Percentiles rank a stretch among this genome's conserved stretches.
phyloP scores from a whole-genome alignment of 2,888 invertebrate species.

The Drosophila hamatofila region DNA sequence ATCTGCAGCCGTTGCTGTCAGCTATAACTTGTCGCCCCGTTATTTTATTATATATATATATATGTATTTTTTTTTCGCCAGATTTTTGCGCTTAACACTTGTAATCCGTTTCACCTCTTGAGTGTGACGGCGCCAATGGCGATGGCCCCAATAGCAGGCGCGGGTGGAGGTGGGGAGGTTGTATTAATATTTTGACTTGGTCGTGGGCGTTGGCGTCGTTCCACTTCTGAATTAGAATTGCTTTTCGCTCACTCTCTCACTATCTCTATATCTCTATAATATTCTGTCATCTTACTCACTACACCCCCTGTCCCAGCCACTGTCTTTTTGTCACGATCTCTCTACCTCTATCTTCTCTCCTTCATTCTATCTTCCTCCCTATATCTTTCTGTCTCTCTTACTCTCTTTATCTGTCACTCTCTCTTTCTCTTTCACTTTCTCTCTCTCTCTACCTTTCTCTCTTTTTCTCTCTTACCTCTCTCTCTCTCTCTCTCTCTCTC shows the following conservation, averaged over 20 bases:
- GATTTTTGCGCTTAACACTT: constrained; percentile 60
- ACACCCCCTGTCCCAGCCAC: too few species aligned
- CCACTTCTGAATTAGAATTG: constrained; percentile 27
- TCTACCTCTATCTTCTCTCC: too few species aligned
- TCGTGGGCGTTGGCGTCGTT: constrained; percentile 38
- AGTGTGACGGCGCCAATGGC: constrained; percentile 41
- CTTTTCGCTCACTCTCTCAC: background rate
- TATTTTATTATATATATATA: constrained; percentile 11
- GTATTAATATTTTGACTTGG: constrained; percentile 3
- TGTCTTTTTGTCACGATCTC: too few species aligned
- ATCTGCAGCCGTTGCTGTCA: constrained; percentile 60
- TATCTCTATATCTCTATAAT: background rate
- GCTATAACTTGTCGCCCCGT: constrained; percentile 45
- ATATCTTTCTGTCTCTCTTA: too few species aligned
- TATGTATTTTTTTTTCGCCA: constrained; percentile 24
- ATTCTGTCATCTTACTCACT: background rate
- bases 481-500: too few species aligned
- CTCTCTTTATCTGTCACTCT: too few species aligned
- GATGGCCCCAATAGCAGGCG: constrained; percentile 14
- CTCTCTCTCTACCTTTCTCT: too few species aligned
- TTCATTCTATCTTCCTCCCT: too few species aligned
- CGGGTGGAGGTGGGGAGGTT: background rate
- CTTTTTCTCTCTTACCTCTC: too few species aligned
- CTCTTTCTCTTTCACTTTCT: background rate
- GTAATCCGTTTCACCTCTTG: constrained; percentile 51